Evolutionary conservation across 2,888 invertebrate species (phyloP).

Genomic region (Xestia ashworthii): DNA sequence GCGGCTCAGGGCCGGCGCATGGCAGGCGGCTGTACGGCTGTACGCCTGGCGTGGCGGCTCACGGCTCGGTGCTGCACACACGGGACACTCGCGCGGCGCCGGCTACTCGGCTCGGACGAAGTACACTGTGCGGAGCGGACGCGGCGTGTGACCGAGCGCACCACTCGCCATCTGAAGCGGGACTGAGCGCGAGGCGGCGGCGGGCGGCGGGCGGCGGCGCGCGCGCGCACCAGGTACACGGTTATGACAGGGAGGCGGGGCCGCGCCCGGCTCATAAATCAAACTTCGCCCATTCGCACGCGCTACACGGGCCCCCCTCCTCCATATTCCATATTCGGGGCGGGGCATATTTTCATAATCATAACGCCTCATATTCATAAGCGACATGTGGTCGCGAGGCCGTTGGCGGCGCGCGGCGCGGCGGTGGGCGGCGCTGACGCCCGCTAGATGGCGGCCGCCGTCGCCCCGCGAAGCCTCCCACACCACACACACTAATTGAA

Average conservation of each 20-base stretch:
- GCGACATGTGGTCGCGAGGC: constrained; percentile 84
- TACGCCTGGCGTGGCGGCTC: constrained; percentile 50
- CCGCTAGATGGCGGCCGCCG: constrained; percentile 88
- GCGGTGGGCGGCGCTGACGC: constrained; percentile 86
- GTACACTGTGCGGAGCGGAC: constrained; percentile 78
- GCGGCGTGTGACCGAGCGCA: constrained; percentile 83
- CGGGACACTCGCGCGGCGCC: constrained; percentile 79
- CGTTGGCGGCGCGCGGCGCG: constrained; percentile 73
- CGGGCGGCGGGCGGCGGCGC: constrained; percentile 85
- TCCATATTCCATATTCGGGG: constrained; percentile 91
- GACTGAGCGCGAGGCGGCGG: constrained; percentile 88
- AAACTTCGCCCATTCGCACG: constrained; percentile 92
- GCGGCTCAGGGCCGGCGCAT: constrained; percentile 86
- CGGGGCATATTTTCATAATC: constrained; percentile 91
- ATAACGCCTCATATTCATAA: constrained; percentile 91
- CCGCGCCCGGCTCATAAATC: constrained; percentile 92
- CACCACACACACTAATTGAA: constrained; percentile 87
- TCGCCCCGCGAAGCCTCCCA: constrained; percentile 88
- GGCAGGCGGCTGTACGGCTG: constrained; percentile 78
- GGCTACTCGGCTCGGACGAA: constrained; percentile 79
- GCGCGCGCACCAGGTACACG: constrained; percentile 92
- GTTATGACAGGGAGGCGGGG: constrained; percentile 93
- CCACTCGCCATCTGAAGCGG: constrained; percentile 90
- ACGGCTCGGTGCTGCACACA: constrained; percentile 51
- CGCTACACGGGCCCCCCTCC: constrained; percentile 91